Evolutionary conservation across 1,140 invertebrate species (phyloP).

Genomic region (Hesperophylax magnus): DNA sequence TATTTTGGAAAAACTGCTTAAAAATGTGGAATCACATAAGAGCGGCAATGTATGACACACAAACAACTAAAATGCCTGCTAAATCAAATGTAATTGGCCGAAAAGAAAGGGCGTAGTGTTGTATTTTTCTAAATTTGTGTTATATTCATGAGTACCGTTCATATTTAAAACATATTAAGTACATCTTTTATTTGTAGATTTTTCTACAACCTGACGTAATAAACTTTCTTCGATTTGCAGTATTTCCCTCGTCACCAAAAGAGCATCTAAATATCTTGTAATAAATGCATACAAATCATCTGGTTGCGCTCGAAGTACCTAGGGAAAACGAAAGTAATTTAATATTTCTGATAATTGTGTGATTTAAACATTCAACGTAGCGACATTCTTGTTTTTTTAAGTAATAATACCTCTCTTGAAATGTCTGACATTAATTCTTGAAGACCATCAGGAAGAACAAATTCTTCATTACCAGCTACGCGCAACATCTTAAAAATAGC

Average conservation of each 20-base stretch:
- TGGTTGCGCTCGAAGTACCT: slow-evolving; percentile 17
- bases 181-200: neutral
- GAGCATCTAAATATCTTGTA: slow-evolving; percentile 16
- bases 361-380: no score
- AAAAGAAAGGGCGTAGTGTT: no score
- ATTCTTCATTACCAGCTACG: slow-evolving; percentile 19
- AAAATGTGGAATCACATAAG: no score
- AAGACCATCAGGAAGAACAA: slow-evolving; percentile 26
- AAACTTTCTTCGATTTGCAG: slow-evolving; percentile 22
- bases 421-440: slow-evolving; percentile 13
- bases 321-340: neutral
- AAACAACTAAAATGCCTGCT: no score
- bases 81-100: no score
- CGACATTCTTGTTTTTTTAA: no score
- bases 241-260: slow-evolving; percentile 22
- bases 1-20: no score
- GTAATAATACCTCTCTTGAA: slow-evolving; percentile 20
- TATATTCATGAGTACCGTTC: no score
- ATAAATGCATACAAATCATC: slow-evolving; percentile 16
- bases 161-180: no score
- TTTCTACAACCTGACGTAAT: neutral
- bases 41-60: no score
- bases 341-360: no score
- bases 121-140: no score
- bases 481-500: neutral